Conservation (phyloP, 2,888 invertebrate genomes). For the Pheosia tremula region DNA sequence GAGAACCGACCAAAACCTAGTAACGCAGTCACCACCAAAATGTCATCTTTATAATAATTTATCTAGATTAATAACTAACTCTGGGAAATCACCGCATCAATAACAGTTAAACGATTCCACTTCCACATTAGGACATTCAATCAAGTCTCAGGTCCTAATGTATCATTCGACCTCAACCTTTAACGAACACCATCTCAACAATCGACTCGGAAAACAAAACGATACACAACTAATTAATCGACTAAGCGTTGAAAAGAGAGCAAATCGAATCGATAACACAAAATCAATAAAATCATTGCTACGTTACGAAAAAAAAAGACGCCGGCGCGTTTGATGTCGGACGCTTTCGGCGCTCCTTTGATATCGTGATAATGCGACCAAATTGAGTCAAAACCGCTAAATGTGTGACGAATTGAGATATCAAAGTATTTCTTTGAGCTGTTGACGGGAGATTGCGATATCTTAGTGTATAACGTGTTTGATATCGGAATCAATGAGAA, state of each 20-base stretch:
- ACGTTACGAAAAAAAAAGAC: constrained; percentile 33
- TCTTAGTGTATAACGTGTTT: constrained; percentile 38
- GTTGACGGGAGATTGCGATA: constrained; percentile 56
- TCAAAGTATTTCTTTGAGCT: constrained; percentile 77
- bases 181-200: constrained; percentile 41
- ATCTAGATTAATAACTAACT: neutral
- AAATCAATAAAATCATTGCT: constrained; percentile 82
- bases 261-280: constrained; percentile 75
- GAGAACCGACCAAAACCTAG: too few species aligned
- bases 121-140: constrained; percentile 25
- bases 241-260: constrained; percentile 70
- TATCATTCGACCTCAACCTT: constrained; percentile 32
- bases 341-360: constrained; percentile 74
- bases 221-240: constrained; percentile 68
- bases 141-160: constrained; percentile 22
- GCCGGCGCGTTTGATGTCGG: constrained; percentile 69
- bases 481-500: constrained; percentile 14
- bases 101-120: constrained; percentile 23
- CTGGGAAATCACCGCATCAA: constrained; percentile 4
- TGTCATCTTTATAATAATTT: neutral
- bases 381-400: constrained; percentile 81
- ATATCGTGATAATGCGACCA: constrained; percentile 79
- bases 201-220: constrained; percentile 64
- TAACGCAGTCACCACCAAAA: neutral
- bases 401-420: constrained; percentile 81